Percentiles rank a stretch among this genome's conserved stretches.
Conservation (phyloP, 1,140 invertebrate species). For the Pseudomyrmex concolor region DNA sequence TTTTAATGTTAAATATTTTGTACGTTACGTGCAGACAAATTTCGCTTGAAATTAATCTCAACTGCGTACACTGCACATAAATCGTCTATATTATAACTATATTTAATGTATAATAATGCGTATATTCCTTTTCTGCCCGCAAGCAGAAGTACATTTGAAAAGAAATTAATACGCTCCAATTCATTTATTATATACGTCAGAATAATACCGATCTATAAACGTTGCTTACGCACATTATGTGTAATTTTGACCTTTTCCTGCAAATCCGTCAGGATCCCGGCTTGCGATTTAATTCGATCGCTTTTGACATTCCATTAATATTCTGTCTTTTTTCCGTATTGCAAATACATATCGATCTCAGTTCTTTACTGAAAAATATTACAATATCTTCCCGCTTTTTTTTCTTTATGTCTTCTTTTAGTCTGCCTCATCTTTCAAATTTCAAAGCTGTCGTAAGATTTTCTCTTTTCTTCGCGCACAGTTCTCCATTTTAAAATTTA, state of each 20-base stretch:
- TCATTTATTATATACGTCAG: slow-evolving; percentile 23
- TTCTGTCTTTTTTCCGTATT: slow-evolving; percentile 8
- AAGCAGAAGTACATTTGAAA: slow-evolving; percentile 18
- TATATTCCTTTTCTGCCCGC: slow-evolving; percentile 9
- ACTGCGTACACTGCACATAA: too few relatives aligned
- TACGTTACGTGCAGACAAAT: too few relatives aligned
- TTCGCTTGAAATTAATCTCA: too few relatives aligned
- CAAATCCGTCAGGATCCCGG: slow-evolving; percentile 9
- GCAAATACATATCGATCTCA: not conserved
- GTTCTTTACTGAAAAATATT: not conserved
- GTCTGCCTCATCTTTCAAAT: not conserved
- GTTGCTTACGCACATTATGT: slow-evolving; percentile 25
- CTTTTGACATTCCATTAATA: slow-evolving; percentile 23
- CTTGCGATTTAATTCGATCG: slow-evolving; percentile 20
- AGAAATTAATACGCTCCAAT: slow-evolving; percentile 31
- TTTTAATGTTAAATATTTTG: too few relatives aligned
- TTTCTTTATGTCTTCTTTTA: slow-evolving; percentile 4
- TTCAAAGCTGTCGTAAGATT: not conserved
- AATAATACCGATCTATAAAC: slow-evolving; percentile 26
- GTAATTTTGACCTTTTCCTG: slow-evolving; percentile 29
- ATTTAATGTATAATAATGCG: slow-evolving; percentile 15
- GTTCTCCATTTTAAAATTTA: slow-evolving; percentile 21
- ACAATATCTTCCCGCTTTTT: not conserved
- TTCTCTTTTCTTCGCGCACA: too few relatives aligned
- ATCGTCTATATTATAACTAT: not conserved